Conservation (phyloP, 2,797 vertebrate species). For the Nyctibius grandis region DNA sequence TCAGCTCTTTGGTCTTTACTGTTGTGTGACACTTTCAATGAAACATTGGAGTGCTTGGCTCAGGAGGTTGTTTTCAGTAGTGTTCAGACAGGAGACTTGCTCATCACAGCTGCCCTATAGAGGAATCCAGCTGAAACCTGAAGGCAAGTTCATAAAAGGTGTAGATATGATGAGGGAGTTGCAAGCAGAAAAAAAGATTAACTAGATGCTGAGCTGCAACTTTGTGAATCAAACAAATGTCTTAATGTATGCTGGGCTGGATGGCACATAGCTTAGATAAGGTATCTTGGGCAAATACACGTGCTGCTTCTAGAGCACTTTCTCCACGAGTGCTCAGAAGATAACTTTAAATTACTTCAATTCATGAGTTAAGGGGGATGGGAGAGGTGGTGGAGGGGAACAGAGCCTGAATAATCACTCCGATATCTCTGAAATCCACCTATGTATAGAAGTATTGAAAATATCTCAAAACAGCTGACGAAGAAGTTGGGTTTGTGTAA, state of each 20-base stretch:
- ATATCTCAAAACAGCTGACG: background rate
- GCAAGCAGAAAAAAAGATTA: background rate
- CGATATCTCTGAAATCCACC: background rate
- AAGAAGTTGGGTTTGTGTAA: background rate
- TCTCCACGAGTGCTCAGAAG: background rate
- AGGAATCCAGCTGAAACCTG: background rate
- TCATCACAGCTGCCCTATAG: background rate
- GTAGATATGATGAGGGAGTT: background rate
- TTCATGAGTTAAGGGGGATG: background rate
- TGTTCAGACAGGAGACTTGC: background rate
- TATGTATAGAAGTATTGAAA: background rate
- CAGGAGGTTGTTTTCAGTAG: background rate
- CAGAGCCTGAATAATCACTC: background rate
- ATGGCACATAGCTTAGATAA: background rate
- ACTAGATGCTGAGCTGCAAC: background rate
- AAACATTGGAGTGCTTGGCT: background rate
- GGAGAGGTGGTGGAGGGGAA: background rate
- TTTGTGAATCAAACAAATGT: background rate
- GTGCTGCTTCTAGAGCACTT: background rate
- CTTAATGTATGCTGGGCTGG: background rate
- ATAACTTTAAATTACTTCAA: background rate
- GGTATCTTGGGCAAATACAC: background rate
- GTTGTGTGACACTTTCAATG: background rate
- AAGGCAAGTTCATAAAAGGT: background rate
- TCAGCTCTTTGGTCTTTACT: background rate